Evolutionary conservation across 2,797 vertebrate genomes (phyloP), one percentile per base, ranked within the genome.

Genomic region (Anguilla obscura): DNA sequence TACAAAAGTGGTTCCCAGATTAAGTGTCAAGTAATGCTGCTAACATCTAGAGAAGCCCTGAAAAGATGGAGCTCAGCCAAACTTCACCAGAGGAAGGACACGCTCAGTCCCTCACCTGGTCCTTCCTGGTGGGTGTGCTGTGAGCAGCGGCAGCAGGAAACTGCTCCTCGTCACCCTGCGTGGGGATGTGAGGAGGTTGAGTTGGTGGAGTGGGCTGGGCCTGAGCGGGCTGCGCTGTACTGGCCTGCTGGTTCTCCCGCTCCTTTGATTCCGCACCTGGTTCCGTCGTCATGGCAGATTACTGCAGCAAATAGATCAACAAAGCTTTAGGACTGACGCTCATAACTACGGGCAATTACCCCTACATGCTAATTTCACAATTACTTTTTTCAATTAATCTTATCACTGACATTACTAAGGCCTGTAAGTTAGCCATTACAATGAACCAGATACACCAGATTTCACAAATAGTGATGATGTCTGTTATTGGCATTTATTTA

Each of bases 241-340:
- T 88, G 92, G 86, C 10, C 85, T 88, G 95, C 93, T 95, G 95
- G 91, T 95, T 94, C 86, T 97, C 96, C 0, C 93, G 92, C 89
- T 97, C 97, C 92, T 97, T 96, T 0, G 96, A 95, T 92, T 97
- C 97, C 50, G 95, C 95, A 90, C 95, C 96, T 0, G 96, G 95
- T 94, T 97, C 96, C 80, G 96, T 97, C 45, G 97, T 98, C 97
- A 98, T 98, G 95, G 92, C 95, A 91, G 94, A 93, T 97, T 94
- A 96, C 97, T 97, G 93, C 12, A 94, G 27, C 83, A 30, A 84
- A 48, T 3, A 58, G 30, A 36, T 0, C 2, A 40, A 76, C 10
- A 76, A 76, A 16, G 21, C 30, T 4, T 76, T 16, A 36, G 33
- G 21, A 76, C 12, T 14, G 2, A 12, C 18, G 30, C 71, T 76